Conservation (phyloP, 2,888 invertebrate genomes). For the Drosophila anomelani region DNA sequence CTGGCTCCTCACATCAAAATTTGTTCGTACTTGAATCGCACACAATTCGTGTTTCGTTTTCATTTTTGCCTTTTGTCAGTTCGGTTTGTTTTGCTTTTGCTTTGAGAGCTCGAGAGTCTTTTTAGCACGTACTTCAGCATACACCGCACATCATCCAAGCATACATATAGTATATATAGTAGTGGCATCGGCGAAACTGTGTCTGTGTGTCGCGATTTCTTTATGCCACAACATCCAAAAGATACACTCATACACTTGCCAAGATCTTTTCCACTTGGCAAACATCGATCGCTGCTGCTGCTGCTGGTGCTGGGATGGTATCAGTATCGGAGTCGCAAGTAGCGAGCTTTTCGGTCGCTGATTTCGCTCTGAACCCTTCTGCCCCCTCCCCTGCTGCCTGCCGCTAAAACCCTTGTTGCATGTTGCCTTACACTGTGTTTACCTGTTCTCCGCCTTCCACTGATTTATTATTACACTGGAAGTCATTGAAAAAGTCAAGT, state of each 20-base stretch:
- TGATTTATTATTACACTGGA: slow-evolving; percentile 71
- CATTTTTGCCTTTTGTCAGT: slow-evolving; percentile 19
- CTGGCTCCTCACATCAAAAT: slow-evolving; percentile 11
- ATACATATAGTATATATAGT: background rate
- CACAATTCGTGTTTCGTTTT: slow-evolving; percentile 34
- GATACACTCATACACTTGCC: slow-evolving; percentile 8
- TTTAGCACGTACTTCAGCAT: slow-evolving; percentile 37
- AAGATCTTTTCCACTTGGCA: slow-evolving; percentile 41
- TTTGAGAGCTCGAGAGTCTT: slow-evolving; percentile 15
- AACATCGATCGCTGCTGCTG: slow-evolving; percentile 9
- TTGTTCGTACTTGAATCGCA: slow-evolving; percentile 39
- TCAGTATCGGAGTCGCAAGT: slow-evolving; percentile 23
- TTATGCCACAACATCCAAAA: slow-evolving; percentile 26
- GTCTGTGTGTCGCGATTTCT: slow-evolving; percentile 57
- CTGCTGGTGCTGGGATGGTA: slow-evolving; percentile 12
- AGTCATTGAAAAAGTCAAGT: slow-evolving; percentile 79
- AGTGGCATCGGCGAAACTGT: slow-evolving; percentile 37
- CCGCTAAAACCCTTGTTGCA: slow-evolving; percentile 27
- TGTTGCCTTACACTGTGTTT: slow-evolving; percentile 38
- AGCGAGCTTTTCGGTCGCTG: slow-evolving; percentile 43
- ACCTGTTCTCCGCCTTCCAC: slow-evolving; percentile 29
- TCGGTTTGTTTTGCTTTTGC: slow-evolving; percentile 31
- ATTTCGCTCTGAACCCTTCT: slow-evolving; percentile 21
- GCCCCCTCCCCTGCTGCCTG: background rate
- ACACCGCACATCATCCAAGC: background rate